Base-by-base conservation (phyloP, 1,140 invertebrate genomes). In the Oreohelix idahoensis region DNA sequence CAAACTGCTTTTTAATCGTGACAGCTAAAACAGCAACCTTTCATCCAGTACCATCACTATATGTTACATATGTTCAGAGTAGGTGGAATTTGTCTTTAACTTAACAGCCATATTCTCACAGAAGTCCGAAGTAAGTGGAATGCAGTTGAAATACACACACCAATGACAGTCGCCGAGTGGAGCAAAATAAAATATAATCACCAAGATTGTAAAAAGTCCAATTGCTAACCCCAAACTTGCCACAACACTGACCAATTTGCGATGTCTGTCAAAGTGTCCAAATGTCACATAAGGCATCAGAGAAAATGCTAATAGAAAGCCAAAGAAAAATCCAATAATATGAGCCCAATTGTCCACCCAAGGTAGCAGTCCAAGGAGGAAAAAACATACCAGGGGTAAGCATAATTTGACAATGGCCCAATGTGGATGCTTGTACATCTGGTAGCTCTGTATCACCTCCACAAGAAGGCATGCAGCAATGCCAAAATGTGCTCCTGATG, bases 291-390 rank as follows among this genome's bases (percentile, higher is more conserved):
- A 97, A 20, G 97, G 97, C 90, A 98, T 93, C 63, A 98, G 90
- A 20, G 96, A 96, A 93, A 97, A 97, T 20, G 97, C 96, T 8
- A 98, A 93, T 20, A 99, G 93, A 89, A 98, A 96, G 81, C 98
- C 98, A 91, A 97, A 97, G 53, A 98, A 94, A 91, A 99, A 98
- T 96, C 93, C 95, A 85, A 94, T 97, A 15, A 98, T 93, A 91
- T 99, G 97, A 51, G 98, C 97, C 93, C 97, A 99, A 93, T 99
- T 99, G 94, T 99, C 98, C 38, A 98, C 96, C 97, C 97, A 99
- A 4, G 98, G 98, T 53, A 99, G 92, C n/a, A 98, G 94, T n/a
- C 98, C 98, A 53, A 98, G 91, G 2, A 97, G 88, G 87, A 99
- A 96, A 20, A 99, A 94, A 38, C 95, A 92, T 1, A 95, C 83